A percentile compares a stretch with the other conserved stretches of the same genome.
phyloP scores from a whole-genome alignment of 2,113 vertebrate species.

The Felis chaus region DNA sequence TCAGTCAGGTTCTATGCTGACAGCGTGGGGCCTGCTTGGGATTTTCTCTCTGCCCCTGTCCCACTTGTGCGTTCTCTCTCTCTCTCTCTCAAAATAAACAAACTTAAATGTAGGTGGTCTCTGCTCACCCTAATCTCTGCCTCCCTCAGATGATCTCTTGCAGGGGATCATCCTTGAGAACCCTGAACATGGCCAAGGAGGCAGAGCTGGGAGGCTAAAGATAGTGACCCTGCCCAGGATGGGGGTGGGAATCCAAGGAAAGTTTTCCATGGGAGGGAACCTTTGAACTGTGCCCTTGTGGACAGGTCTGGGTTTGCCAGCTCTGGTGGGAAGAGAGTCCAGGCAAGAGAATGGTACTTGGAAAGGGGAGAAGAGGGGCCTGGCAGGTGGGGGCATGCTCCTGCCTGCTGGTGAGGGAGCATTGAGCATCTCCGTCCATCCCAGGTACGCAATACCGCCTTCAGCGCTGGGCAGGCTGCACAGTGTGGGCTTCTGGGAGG shows the following conservation, averaged over 20 bases:
- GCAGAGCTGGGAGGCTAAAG: slow-evolving; percentile 86
- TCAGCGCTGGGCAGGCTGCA: slow-evolving; percentile 89
- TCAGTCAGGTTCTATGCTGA: too few species aligned
- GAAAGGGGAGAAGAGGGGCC: neutral
- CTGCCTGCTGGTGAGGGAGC: neutral
- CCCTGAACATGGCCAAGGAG: slow-evolving; percentile 79
- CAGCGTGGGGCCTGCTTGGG: too few species aligned
- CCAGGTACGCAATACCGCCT: slow-evolving; percentile 87
- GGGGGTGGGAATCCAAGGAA: neutral
- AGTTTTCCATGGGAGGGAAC: neutral
- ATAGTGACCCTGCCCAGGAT: neutral
- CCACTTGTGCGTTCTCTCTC: too few species aligned
- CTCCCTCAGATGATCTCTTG: slow-evolving; percentile 82
- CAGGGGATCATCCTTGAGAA: slow-evolving; percentile 85
- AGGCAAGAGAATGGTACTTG: neutral
- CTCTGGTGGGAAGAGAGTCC: neutral
- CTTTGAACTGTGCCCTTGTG: neutral
- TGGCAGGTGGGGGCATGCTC: too few species aligned
- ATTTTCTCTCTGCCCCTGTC: too few species aligned
- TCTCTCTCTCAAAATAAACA: too few species aligned
- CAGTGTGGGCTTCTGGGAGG: slow-evolving; percentile 90
- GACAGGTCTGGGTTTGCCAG: neutral
- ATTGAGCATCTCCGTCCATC: neutral
- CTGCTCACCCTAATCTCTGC: neutral
- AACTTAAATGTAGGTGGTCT: neutral